phyloP scores from a whole-genome alignment of 2,113 vertebrate genomes.

The Chionomys nivalis region DNA sequence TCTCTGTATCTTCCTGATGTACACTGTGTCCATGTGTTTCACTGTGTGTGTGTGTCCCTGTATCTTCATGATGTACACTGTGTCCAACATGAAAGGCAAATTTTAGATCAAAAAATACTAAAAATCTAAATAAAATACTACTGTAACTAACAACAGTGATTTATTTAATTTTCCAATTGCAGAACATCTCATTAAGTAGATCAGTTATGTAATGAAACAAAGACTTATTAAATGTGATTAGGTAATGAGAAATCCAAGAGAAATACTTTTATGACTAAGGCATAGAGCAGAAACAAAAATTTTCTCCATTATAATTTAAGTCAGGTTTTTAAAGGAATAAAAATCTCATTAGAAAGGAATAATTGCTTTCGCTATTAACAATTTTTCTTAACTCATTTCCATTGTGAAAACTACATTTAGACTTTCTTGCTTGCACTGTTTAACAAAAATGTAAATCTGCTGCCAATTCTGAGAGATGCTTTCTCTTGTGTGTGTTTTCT shows the following conservation, averaged over 20 bases:
- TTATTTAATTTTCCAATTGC: conserved; percentile 10
- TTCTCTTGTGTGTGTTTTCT: background rate
- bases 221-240: background rate
- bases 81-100: background rate
- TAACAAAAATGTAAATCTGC: background rate
- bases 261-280: background rate
- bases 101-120: background rate
- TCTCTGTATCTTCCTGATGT: background rate
- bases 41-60: background rate
- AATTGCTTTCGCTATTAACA: background rate
- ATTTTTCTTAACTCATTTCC: background rate
- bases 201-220: background rate
- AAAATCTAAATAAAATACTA: background rate
- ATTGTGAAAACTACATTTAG: background rate
- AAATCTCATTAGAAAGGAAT: conserved; percentile 10
- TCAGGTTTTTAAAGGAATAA: background rate
- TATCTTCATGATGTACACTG: background rate
- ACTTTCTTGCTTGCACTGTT: background rate
- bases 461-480: background rate
- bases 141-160: background rate
- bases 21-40: background rate
- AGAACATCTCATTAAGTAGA: background rate
- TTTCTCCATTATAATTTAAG: conserved; percentile 21
- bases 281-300: background rate
- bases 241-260: background rate